Conservation (phyloP, 2,113 vertebrate species). For the Burhinus oedicnemus region DNA sequence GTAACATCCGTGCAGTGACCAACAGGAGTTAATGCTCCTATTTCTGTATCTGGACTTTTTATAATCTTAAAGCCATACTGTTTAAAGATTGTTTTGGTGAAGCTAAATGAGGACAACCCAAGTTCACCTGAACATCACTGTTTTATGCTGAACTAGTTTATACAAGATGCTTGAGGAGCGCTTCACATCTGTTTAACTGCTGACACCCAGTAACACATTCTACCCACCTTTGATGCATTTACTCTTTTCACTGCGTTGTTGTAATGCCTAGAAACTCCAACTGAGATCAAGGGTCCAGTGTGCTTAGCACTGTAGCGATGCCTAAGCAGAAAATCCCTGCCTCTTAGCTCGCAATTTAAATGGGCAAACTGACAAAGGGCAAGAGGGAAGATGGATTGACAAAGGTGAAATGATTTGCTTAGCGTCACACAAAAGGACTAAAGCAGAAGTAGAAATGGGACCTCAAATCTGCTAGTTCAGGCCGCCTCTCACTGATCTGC, state of each 20-base stretch:
- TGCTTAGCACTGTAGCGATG: background rate
- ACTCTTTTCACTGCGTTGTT: background rate
- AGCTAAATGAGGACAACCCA: background rate
- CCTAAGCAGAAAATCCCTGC: background rate
- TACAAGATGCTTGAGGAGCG: background rate
- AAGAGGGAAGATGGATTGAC: background rate
- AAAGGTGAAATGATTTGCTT: background rate
- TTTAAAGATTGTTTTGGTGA: background rate
- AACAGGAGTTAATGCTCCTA: background rate
- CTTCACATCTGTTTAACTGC: background rate
- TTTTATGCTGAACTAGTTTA: background rate
- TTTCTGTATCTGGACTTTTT: background rate
- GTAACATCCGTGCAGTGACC: background rate
- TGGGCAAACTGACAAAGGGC: background rate
- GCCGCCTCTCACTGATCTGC: background rate
- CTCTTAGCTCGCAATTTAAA: conserved; percentile 15
- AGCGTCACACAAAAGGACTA: background rate
- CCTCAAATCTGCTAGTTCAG: background rate
- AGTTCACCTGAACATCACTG: background rate
- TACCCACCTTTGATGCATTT: background rate
- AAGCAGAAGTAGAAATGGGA: background rate
- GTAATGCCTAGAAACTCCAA: background rate
- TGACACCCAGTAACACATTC: background rate
- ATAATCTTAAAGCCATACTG: background rate
- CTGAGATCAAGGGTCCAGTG: background rate